Base-by-base conservation (phyloP, 2,113 vertebrate genomes). In the Sinocyclocheilus maitianheensis region DNA sequence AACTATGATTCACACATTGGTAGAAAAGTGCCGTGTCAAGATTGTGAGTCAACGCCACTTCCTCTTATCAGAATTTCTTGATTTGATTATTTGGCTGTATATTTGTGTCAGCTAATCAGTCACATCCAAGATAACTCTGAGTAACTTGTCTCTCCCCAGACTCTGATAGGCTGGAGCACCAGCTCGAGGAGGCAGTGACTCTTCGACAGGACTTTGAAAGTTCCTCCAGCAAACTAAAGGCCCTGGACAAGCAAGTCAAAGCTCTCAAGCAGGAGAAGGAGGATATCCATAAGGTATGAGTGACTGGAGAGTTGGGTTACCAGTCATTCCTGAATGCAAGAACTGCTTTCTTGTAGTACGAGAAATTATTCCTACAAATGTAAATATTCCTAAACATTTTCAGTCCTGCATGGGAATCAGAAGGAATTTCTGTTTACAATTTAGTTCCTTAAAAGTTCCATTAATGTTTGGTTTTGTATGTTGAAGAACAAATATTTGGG, bases 221-320 rank as follows among this genome's bases (percentile, higher is more conserved):
- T 81, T 95, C 95, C 0, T 80, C 95, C n/a, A 96, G 96, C 75
- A 98, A 96, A 85, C 88, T 99, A 46, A 97, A 95, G 91, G 94
- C 93, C 58, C 92, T 99, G 67, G 98, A 99, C 80, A 97, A 95
- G 86, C 98, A 99, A 90, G 95, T 96, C 89, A 97, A 96, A 87
- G 87, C 92, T 3, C 92, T 95, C 14, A 93, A 95, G 13, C 97
- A 97, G 86, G 98, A 99, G 85, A 97, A 97, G 85, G 98, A 99
- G 0, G 97, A 99, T 0, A 91, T 97, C 26, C 97, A 99, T 92
- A 98, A 98, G 97, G 98, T 99, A 94, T n/a, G 69, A 74, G 34
- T 40, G 26, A n/a, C 26, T 83, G 26, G 1, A 20, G 43, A 48
- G n/a, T n/a, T 34, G 13, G 65, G 48, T 48, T 24, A 12, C 5